phyloP scores from a whole-genome alignment of 2,888 invertebrate species.

The Luperina testacea region DNA sequence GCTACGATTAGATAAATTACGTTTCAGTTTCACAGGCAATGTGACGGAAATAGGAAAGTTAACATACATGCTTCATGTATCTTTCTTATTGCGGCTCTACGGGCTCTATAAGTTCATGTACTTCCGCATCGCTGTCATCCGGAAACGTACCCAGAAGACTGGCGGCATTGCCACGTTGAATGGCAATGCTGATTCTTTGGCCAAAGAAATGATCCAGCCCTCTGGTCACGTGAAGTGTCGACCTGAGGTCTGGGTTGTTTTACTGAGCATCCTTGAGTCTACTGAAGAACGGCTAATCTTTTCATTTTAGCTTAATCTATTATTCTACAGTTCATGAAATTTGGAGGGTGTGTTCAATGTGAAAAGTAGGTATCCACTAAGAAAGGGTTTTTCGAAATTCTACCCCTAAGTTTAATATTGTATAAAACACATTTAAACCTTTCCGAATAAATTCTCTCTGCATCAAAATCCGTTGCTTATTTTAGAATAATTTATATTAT shows the following conservation, averaged over 20 bases:
- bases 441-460: not conserved
- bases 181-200: too few species aligned
- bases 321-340: not conserved
- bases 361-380: too few species aligned
- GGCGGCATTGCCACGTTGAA: not conserved
- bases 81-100: conserved; percentile 7
- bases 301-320: not conserved
- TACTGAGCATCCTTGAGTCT: not conserved
- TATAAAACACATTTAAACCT: not conserved
- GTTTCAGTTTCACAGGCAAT: conserved; percentile 14
- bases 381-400: too few species aligned
- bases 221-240: too few species aligned
- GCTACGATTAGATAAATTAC: conserved; percentile 38
- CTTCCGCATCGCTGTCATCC: not conserved
- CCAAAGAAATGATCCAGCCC: too few species aligned
- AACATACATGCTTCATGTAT: conserved; percentile 14
- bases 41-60: conserved; percentile 8
- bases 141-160: not conserved
- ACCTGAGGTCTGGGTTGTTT: too few species aligned
- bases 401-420: too few species aligned
- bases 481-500: not conserved
- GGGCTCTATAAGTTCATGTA: not conserved
- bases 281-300: not conserved
- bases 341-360: too few species aligned
- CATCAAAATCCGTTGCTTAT: not conserved